Percentiles rank a stretch among this genome's conserved stretches.
Evolutionary conservation across 1,140 invertebrate genomes (phyloP).

Genomic region (Pogonomyrmex barbatus): DNA sequence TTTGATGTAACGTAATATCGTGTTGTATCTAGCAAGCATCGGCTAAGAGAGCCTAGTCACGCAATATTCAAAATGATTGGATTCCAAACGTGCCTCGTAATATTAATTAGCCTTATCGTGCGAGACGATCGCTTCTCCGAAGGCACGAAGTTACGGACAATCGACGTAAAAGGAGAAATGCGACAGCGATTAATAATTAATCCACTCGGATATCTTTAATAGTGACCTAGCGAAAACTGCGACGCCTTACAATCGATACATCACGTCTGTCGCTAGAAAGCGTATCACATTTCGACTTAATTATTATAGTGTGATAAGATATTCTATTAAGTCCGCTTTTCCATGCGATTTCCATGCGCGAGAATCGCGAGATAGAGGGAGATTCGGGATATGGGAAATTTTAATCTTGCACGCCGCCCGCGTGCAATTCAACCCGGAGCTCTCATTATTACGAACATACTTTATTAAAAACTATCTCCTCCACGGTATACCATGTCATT

Average conservation of each 20-base stretch:
- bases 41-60: conserved; percentile 49
- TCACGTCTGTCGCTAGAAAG: conserved; percentile 13
- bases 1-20: conserved; percentile 49
- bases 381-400: not conserved
- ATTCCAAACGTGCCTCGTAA: conserved; percentile 39
- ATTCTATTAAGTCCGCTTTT: conserved; percentile 24
- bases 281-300: conserved; percentile 23
- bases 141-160: not conserved
- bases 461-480: not conserved
- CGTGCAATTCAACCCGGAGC: not conserved
- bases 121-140: not conserved
- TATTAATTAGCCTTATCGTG: conserved; percentile 38
- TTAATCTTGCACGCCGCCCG: not conserved
- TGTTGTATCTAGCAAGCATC: conserved; percentile 42
- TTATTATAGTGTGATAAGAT: conserved; percentile 40
- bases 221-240: conserved; percentile 19
- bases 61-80: conserved; percentile 53
- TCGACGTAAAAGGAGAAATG: not conserved
- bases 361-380: conserved; percentile 7
- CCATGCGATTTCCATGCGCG: no score
- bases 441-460: not conserved
- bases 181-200: conserved; percentile 30
- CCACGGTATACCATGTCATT: not conserved
- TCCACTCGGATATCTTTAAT: conserved; percentile 40
- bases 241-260: conserved; percentile 28